phyloP scores from a whole-genome alignment of 2,113 vertebrate species.

The Malurus alboscapulatus region DNA sequence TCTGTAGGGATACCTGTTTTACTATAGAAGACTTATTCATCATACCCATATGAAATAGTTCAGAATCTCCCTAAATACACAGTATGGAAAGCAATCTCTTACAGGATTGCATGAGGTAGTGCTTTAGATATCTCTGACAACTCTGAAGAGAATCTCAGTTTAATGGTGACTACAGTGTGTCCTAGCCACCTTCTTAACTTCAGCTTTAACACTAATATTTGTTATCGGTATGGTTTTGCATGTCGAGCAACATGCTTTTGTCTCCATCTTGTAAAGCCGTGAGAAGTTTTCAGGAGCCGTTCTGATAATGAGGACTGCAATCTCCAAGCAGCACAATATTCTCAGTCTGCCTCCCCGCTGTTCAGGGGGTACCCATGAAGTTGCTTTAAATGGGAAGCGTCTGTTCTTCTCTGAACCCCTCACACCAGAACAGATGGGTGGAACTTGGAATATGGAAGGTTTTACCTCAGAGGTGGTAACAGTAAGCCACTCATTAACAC shows the following conservation, averaged over 20 bases:
- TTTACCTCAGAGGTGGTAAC: slow-evolving; percentile 98
- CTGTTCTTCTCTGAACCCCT: slow-evolving; percentile 90
- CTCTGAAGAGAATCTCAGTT: background rate
- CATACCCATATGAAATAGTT: background rate
- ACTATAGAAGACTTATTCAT: background rate
- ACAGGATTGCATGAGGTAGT: background rate
- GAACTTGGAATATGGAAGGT: slow-evolving; percentile 88
- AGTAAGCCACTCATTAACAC: slow-evolving; percentile 99
- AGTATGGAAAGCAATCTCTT: background rate
- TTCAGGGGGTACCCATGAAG: slow-evolving; percentile 79
- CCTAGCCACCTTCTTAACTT: background rate
- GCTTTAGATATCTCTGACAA: background rate
- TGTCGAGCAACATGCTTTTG: slow-evolving; percentile 7
- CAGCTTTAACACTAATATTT: background rate
- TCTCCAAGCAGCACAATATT: slow-evolving; percentile 75
- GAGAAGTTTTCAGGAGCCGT: slow-evolving; percentile 62
- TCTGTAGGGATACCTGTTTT: background rate
- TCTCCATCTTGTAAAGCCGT: slow-evolving; percentile 31
- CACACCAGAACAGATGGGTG: slow-evolving; percentile 97
- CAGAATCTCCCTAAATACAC: background rate
- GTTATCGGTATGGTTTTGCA: background rate
- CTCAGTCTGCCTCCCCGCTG: slow-evolving; percentile 86
- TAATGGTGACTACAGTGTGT: background rate
- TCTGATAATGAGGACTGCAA: slow-evolving; percentile 83
- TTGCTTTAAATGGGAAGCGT: slow-evolving; percentile 90